Conservation (phyloP, 1,140 invertebrate genomes). For the Pachypeltis micranthus region DNA sequence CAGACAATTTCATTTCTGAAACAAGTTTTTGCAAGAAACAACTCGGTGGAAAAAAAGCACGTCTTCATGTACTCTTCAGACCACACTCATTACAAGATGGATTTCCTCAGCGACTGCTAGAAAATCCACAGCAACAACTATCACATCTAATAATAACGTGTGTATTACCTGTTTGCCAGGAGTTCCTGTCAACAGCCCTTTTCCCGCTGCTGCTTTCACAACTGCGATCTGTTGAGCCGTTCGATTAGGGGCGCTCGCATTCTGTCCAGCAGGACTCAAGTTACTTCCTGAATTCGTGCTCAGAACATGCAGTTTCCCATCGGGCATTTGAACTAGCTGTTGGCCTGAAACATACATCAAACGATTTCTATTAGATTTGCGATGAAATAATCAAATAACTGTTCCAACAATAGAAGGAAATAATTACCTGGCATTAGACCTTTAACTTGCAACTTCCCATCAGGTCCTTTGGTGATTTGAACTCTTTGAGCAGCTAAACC, state of each 20-base stretch:
- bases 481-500: constrained; percentile 50
- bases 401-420: no score
- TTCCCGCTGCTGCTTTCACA: constrained; percentile 10
- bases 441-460: constrained; percentile 82
- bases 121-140: no score
- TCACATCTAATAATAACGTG: no score
- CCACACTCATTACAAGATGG: no score
- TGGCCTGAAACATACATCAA: constrained; percentile 51
- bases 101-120: no score
- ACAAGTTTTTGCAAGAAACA: no score
- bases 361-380: no score
- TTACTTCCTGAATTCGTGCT: constrained; percentile 22
- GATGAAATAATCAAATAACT: no score
- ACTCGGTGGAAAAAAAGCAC: no score
- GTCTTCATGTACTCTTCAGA: no score
- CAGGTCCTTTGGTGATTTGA: constrained; percentile 77
- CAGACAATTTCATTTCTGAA: no score
- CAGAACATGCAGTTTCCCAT: constrained; percentile 83
- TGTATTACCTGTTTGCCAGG: not conserved
- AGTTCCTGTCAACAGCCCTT: not conserved
- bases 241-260: constrained; percentile 13
- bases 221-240: constrained; percentile 14
- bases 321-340: constrained; percentile 81
- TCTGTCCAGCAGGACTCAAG: constrained; percentile 28
- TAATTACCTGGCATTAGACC: constrained; percentile 62